Evolutionary conservation across 2,888 invertebrate genomes (phyloP).

Genomic region (Phoronis australis): DNA sequence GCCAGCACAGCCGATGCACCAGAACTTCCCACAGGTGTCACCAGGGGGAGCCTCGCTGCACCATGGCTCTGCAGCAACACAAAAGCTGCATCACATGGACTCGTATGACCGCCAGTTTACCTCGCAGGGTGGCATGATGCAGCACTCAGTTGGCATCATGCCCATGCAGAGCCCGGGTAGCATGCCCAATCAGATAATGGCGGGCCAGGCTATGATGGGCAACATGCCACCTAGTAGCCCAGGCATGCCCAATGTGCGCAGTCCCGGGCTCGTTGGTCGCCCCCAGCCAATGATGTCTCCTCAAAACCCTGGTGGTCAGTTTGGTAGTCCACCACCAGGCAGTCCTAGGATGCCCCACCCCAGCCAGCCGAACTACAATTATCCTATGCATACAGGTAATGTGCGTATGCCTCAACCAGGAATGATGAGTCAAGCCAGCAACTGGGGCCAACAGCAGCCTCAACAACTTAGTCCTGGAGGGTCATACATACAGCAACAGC

Average conservation of each 20-base stretch:
- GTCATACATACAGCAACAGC: slow-evolving; percentile 10
- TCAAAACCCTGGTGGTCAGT: slow-evolving; percentile 21
- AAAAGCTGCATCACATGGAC: neutral
- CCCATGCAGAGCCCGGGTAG: slow-evolving; percentile 3
- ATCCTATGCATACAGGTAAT: slow-evolving; percentile 7
- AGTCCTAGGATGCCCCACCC: slow-evolving; percentile 17
- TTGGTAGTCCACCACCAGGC: slow-evolving; percentile 26
- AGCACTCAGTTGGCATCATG: slow-evolving; percentile 11
- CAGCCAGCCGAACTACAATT: no score
- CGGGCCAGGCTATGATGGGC: neutral
- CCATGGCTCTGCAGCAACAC: neutral
- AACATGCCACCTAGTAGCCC: neutral
- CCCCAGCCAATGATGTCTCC: slow-evolving; percentile 12
- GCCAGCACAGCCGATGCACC: slow-evolving; percentile 5
- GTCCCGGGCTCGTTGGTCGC: neutral
- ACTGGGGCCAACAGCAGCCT: neutral
- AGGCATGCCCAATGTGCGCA: neutral
- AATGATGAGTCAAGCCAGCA: neutral
- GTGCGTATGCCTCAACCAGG: slow-evolving; percentile 8
- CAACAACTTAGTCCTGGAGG: neutral
- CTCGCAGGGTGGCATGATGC: neutral
- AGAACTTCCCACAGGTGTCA: no score
- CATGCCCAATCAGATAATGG: neutral
- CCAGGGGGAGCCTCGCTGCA: neutral
- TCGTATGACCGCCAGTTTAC: neutral